Percentiles rank a stretch among this genome's conserved stretches.
Evolutionary conservation across 2,888 invertebrate genomes (phyloP).

Genomic region (Minunthozetes semirufus): DNA sequence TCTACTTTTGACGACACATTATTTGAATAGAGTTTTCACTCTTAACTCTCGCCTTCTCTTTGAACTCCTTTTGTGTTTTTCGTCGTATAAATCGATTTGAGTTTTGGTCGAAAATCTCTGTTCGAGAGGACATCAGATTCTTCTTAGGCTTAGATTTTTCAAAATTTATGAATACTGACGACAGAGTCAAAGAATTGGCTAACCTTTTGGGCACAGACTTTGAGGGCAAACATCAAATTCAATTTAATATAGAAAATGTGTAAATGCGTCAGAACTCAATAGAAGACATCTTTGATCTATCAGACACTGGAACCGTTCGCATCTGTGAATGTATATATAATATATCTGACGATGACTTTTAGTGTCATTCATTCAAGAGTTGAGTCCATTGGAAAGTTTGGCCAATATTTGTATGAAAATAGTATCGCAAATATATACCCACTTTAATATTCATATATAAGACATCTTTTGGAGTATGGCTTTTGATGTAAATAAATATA

Average conservation of each 20-base stretch:
- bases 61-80: background rate
- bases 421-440: background rate
- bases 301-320: background rate
- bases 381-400: background rate
- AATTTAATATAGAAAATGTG: constrained; percentile 18
- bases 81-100: background rate
- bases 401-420: background rate
- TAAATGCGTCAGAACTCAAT: background rate
- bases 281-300: background rate
- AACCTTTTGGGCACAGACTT: constrained; percentile 47
- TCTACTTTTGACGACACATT: constrained; percentile 4
- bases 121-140: background rate
- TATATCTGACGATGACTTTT: background rate
- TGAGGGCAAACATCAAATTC: constrained; percentile 9
- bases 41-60: background rate
- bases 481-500: background rate
- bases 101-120: background rate
- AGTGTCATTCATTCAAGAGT: background rate
- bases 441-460: background rate
- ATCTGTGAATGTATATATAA: background rate
- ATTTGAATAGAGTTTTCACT: constrained; percentile 3
- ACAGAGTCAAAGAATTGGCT: constrained; percentile 45
- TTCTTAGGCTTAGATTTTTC: background rate
- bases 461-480: background rate
- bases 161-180: constrained; percentile 1